Evolutionary conservation across 2,888 invertebrate species (phyloP).

Genomic region (Allolobophora icterica): DNA sequence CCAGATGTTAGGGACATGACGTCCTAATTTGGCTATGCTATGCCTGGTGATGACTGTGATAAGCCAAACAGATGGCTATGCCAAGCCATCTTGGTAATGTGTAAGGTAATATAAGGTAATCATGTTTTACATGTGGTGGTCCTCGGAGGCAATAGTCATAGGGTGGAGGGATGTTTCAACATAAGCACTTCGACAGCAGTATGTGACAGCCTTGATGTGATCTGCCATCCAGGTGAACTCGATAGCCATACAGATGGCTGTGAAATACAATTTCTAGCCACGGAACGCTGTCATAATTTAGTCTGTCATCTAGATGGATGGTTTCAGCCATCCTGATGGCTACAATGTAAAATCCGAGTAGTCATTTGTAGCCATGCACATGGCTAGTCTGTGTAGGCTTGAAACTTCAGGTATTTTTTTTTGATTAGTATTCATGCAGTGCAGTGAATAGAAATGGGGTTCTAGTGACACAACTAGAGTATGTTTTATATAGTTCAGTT

Average conservation of each 20-base stretch:
- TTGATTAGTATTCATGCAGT: background rate
- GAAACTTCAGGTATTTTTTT: background rate
- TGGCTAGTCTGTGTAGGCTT: background rate
- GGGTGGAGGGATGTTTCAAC: background rate
- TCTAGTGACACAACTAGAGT: background rate
- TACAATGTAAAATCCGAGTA: background rate
- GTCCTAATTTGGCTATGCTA: background rate
- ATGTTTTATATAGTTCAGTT: background rate
- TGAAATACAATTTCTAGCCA: background rate
- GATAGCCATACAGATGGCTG: background rate
- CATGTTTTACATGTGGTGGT: background rate
- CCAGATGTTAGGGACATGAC: background rate
- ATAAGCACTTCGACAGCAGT: background rate
- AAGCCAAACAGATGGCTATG: too few species aligned
- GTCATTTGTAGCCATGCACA: background rate
- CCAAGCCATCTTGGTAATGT: too few species aligned
- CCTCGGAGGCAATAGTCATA: background rate
- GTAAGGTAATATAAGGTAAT: too few species aligned
- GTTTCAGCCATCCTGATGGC: background rate
- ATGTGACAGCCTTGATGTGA: background rate
- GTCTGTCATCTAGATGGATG: background rate
- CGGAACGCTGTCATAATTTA: background rate
- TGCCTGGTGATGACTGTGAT: background rate
- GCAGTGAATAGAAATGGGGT: background rate
- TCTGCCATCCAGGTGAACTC: background rate